A percentile compares a stretch with the other conserved stretches of the same genome.
Conservation (phyloP, 2,888 invertebrate genomes). For the Ochropleura plecta region DNA sequence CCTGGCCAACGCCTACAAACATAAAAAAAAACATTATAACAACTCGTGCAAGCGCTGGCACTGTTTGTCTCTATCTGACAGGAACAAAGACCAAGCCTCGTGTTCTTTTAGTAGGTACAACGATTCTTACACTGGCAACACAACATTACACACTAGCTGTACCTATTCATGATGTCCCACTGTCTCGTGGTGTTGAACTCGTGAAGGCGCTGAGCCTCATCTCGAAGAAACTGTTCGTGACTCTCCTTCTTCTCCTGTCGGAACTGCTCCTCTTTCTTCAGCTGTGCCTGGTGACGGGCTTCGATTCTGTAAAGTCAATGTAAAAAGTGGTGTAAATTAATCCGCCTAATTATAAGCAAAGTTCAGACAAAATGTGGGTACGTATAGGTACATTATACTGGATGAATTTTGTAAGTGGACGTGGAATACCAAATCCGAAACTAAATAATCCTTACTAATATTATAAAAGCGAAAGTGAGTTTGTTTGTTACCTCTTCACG, state of each 20-base stretch:
- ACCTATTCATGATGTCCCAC: conserved; percentile 90
- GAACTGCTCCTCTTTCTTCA: conserved; percentile 73
- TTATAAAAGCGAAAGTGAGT: too few relatives aligned
- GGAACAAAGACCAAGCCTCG: neutral
- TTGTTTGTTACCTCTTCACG: too few relatives aligned
- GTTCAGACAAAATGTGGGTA: neutral
- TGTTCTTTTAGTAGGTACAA: neutral
- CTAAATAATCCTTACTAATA: too few relatives aligned
- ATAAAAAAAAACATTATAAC: too few relatives aligned
- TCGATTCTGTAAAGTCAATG: conserved; percentile 75
- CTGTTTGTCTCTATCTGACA: neutral
- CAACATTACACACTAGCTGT: neutral
- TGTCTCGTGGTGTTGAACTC: conserved; percentile 82
- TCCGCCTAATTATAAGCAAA: neutral
- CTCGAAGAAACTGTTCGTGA: conserved; percentile 75
- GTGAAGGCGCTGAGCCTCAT: conserved; percentile 76
- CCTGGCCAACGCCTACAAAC: too few relatives aligned
- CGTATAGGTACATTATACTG: neutral
- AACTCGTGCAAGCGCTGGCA: too few relatives aligned
- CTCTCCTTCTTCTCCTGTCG: conserved; percentile 73
- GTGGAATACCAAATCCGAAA: too few relatives aligned
- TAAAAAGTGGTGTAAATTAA: neutral
- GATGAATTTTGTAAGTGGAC: too few relatives aligned
- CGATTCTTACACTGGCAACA: neutral
- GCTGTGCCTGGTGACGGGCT: conserved; percentile 74